phyloP scores from a whole-genome alignment of 2,113 vertebrate genomes.

The Antechinus flavipes region DNA sequence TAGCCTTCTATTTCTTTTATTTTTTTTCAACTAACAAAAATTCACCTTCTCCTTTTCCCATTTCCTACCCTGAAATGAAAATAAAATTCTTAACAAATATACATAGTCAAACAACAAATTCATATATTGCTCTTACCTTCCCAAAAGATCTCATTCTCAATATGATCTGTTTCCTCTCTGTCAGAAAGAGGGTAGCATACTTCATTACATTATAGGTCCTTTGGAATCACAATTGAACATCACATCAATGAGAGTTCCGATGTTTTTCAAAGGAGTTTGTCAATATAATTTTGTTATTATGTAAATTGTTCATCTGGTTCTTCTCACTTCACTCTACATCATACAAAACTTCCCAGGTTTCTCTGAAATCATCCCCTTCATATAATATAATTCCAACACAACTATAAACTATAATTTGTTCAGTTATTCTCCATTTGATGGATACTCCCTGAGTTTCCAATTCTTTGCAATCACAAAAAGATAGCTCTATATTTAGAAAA shows the following conservation, averaged over 20 bases:
- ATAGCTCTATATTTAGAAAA: not conserved
- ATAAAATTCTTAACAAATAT: too few species aligned
- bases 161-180: too few species aligned
- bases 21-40: too few species aligned
- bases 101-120: too few species aligned
- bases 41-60: too few species aligned
- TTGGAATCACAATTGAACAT: not conserved
- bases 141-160: too few species aligned
- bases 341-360: not conserved
- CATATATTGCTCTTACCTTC: too few species aligned
- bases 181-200: too few species aligned
- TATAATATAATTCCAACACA: not conserved
- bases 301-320: not conserved
- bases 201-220: too few species aligned
- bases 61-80: too few species aligned
- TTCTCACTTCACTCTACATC: not conserved
- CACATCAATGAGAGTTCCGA: not conserved
- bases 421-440: not conserved
- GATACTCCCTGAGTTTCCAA: not conserved
- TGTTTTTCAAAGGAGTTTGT: not conserved
- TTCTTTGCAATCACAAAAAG: not conserved
- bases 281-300: not conserved
- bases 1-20: too few species aligned
- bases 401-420: not conserved
- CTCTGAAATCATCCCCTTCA: not conserved